A percentile compares a stretch with the other conserved stretches of the same genome.
phyloP scores from a whole-genome alignment of 2,888 invertebrate species.

The Anoplius nigerrimus region DNA sequence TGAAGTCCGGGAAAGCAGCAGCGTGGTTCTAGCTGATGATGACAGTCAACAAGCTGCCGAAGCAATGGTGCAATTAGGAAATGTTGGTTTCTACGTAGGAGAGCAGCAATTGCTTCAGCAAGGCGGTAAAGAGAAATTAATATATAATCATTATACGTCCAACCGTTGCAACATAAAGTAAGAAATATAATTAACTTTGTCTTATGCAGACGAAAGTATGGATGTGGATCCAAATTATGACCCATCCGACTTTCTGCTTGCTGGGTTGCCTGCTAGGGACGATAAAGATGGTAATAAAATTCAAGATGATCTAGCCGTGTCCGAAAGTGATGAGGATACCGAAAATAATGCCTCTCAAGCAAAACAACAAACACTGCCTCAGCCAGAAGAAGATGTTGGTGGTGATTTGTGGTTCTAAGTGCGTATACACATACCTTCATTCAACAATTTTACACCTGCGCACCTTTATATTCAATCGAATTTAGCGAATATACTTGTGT shows the following conservation, averaged over 20 bases:
- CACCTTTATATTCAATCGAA: too few species aligned
- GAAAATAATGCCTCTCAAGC: conserved; percentile 55
- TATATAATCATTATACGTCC: neutral
- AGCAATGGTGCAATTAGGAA: conserved; percentile 85
- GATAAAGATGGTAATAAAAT: conserved; percentile 78
- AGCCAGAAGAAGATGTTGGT: conserved; percentile 76
- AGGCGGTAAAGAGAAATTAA: conserved; percentile 55
- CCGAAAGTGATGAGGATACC: conserved; percentile 85
- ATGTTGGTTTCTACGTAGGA: conserved; percentile 80
- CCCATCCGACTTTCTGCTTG: conserved; percentile 88
- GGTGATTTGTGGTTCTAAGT: conserved; percentile 80
- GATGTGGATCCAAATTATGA: conserved; percentile 90
- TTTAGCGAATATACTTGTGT: too few species aligned
- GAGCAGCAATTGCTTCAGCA: conserved; percentile 71
- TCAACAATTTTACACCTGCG: too few species aligned
- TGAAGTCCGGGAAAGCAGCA: conserved; percentile 64
- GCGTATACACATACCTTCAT: too few species aligned
- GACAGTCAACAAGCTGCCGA: conserved; percentile 84
- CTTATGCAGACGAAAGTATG: conserved; percentile 81
- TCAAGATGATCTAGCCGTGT: conserved; percentile 85
- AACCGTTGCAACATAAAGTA: too few species aligned
- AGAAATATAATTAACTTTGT: conserved; percentile 30
- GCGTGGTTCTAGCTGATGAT: conserved; percentile 76
- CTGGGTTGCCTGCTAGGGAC: conserved; percentile 74
- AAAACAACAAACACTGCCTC: conserved; percentile 58